Evolutionary conservation across 2,797 vertebrate species (phyloP), one percentile per base, ranked within the genome.

Genomic region (Karalla daura): DNA sequence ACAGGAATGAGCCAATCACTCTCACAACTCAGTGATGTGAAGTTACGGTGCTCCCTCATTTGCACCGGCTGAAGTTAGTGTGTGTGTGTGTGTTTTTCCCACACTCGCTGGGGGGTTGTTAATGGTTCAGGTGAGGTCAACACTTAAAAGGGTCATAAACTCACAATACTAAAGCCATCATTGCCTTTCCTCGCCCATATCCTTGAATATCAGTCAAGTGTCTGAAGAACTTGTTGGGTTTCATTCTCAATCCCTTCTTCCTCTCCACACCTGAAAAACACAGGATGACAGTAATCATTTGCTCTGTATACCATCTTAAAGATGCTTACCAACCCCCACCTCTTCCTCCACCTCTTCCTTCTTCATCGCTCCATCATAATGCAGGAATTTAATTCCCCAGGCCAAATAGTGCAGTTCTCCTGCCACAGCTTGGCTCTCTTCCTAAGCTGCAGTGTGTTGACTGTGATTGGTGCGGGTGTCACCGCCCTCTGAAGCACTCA

Each of bases 61-160:
- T 56, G 58, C 28, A 41, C 32, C 21, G 41, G 51, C 30, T 15
- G 12, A 33, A 63, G 37, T n/a, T n/a, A 33, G 62, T 58, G 18
- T 35, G 27, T 27, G 24, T 41, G 59, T 68, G 59, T 53, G 69
- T 70, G 63, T 69, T 63, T 80, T 81, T 78, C 76, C 63, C 85
- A 68, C 72, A 74, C 77, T 49, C 76, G 68, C 59, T n/a, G 50
- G 49, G 50, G 39, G 68, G 71, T 62, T 58, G 54, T 73, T 74
- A 75, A 78, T 49, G 46, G 75, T 80, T 89, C 74, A 82, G 11
- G 4, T 56, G 53, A 76, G 83, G 74, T 81, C 73, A 86, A 70
- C 66, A 33, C 64, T 86, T 78, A 55, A 66, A 80, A 58, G 67
- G 76, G 67, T 79, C 83, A 62, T 84, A 78, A 87, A 89, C 69